A percentile compares a stretch with the other conserved stretches of the same genome.
phyloP scores from a whole-genome alignment of 2,888 invertebrate species.

The Endomychus coccineus region DNA sequence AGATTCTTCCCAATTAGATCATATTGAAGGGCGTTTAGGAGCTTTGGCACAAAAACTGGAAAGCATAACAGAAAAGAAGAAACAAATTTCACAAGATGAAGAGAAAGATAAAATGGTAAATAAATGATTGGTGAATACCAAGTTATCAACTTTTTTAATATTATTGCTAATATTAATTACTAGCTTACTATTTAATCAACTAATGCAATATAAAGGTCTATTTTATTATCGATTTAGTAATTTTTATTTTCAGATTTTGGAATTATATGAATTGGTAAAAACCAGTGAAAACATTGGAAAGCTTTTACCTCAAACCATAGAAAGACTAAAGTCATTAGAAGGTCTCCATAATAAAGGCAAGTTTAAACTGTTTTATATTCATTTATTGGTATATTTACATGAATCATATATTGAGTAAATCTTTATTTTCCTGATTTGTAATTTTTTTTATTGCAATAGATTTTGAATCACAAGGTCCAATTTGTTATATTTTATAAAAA shows the following conservation, averaged over 20 bases:
- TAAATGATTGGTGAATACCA: slow-evolving; percentile 3
- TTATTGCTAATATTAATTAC: background rate
- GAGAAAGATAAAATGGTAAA: slow-evolving; percentile 48
- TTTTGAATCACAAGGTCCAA: no score
- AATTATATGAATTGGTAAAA: slow-evolving; percentile 81
- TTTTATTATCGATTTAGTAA: background rate
- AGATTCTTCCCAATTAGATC: slow-evolving; percentile 75
- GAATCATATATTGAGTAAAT: no score
- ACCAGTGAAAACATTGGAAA: slow-evolving; percentile 76
- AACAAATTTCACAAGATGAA: slow-evolving; percentile 50
- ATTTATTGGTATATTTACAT: no score
- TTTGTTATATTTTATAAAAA: no score
- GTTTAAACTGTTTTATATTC: no score
- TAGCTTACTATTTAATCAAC: no score
- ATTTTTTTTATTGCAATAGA: no score
- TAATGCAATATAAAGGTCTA: background rate
- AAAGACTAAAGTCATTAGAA: slow-evolving; percentile 80
- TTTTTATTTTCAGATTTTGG: slow-evolving; percentile 56
- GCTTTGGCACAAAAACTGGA: slow-evolving; percentile 72
- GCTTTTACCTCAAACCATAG: slow-evolving; percentile 70
- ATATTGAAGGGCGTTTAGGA: slow-evolving; percentile 72
- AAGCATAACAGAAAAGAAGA: slow-evolving; percentile 54
- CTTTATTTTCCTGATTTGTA: no score
- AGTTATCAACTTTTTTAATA: slow-evolving; percentile 3
- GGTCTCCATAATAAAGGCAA: slow-evolving; percentile 85